These are phyloP conservation scores for Coregonus suidteri DNA, from an alignment of 2,797 vertebrate species.

Conservation along the genomic window DNA sequence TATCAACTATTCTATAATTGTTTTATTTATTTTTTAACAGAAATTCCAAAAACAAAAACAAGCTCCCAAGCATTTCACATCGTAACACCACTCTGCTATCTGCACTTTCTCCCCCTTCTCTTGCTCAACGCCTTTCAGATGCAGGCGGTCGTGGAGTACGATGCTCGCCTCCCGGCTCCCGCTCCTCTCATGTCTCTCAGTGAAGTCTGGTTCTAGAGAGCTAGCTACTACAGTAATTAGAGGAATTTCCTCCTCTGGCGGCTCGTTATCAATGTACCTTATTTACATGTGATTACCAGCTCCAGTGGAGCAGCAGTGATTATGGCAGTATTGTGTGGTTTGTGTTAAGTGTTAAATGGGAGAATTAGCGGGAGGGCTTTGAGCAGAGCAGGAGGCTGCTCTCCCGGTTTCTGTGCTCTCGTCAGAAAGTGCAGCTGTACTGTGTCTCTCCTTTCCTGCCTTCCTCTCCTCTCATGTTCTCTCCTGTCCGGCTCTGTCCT, in stretches of 20 bases:
- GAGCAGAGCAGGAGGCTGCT: conserved; percentile 53
- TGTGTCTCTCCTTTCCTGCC: not conserved
- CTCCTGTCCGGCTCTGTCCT: conserved; percentile 45
- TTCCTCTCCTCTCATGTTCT: not conserved
- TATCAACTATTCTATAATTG: not conserved
- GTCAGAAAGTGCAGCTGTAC: not conserved
- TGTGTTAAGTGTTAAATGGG: conserved; percentile 48
- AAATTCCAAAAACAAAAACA: not conserved
- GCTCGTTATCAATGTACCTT: conserved; percentile 70
- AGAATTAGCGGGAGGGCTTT: conserved; percentile 63
- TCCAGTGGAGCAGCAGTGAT: conserved; percentile 57
- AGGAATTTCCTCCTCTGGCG: conserved; percentile 73
- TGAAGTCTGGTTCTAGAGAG: conserved; percentile 56
- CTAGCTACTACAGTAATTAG: conserved; percentile 59
- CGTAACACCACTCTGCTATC: conserved; percentile 15
- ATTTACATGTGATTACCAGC: conserved; percentile 76
- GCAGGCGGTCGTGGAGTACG: conserved; percentile 35
- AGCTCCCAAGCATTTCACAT: not conserved
- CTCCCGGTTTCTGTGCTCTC: conserved; percentile 1
- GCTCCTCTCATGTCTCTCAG: conserved; percentile 51
- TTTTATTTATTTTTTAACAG: not conserved
- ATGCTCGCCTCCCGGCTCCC: conserved; percentile 60
- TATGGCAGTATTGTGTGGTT: conserved; percentile 52
- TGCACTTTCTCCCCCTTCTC: conserved; percentile 41
- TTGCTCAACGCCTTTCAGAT: conserved; percentile 45